These are phyloP conservation scores for Bembecia ichneumoniformis DNA, from an alignment of 2,888 invertebrate genomes.

Conservation along the genomic window DNA sequence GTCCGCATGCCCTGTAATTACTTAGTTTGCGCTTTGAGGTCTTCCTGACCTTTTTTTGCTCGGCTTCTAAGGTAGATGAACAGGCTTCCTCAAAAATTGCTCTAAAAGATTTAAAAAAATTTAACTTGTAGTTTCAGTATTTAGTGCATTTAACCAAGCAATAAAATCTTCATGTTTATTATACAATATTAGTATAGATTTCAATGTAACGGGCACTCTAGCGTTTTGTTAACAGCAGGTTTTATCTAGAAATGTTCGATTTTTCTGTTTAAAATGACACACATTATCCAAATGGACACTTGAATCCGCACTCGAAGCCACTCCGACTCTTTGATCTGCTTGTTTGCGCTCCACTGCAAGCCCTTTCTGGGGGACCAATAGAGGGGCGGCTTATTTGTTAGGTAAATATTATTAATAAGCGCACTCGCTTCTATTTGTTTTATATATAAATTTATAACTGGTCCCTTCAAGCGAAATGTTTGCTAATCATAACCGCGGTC, in stretches of 20 bases:
- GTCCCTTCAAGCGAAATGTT: slow-evolving; percentile 6
- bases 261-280: slow-evolving; percentile 9
- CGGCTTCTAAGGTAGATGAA: too few species aligned
- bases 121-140: too few species aligned
- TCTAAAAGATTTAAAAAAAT: too few species aligned
- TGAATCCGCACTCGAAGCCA: slow-evolving; percentile 12
- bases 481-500: neutral
- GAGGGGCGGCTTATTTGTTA: slow-evolving; percentile 40
- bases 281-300: slow-evolving; percentile 21
- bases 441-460: slow-evolving; percentile 47
- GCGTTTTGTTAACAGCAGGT: neutral
- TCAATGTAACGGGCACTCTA: slow-evolving; percentile 1
- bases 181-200: too few species aligned
- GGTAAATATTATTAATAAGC: slow-evolving; percentile 60
- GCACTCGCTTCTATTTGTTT: slow-evolving; percentile 43
- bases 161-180: too few species aligned
- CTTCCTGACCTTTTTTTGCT: too few species aligned
- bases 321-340: slow-evolving; percentile 48
- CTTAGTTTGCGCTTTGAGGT: too few species aligned
- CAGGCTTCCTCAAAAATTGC: too few species aligned
- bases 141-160: too few species aligned
- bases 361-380: slow-evolving; percentile 29
- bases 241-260: slow-evolving; percentile 13
- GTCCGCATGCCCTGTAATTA: too few species aligned
- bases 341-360: slow-evolving; percentile 43